phyloP scores from a whole-genome alignment of 2,888 invertebrate species.

The Sphaerophoria rueppellii region DNA sequence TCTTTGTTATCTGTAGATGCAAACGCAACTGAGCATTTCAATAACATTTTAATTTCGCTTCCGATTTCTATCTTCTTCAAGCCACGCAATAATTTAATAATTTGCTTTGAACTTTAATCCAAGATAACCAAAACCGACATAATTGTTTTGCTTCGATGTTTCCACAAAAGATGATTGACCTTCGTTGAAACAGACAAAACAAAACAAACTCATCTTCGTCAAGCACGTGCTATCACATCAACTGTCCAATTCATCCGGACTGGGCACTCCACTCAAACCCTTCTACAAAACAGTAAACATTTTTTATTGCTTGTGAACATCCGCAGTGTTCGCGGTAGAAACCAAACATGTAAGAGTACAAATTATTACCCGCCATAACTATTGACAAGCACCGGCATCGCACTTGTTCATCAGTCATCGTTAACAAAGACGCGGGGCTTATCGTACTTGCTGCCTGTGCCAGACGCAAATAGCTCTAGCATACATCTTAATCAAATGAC shows the following conservation, averaged over 20 bases:
- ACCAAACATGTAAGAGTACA: background rate
- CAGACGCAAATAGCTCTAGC: constrained; percentile 22
- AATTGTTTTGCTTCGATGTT: no score
- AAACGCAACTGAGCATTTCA: background rate
- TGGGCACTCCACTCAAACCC: constrained; percentile 13
- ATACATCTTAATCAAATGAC: constrained; percentile 47
- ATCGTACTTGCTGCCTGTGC: constrained; percentile 23
- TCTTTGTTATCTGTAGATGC: background rate
- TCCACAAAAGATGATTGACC: background rate
- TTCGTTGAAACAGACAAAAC: background rate
- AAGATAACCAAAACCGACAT: no score
- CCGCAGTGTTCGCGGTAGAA: background rate
- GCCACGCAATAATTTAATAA: background rate
- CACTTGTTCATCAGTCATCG: constrained; percentile 41
- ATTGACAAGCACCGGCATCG: constrained; percentile 28
- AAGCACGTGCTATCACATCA: constrained; percentile 18
- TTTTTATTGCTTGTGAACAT: constrained; percentile 7
- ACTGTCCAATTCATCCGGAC: constrained; percentile 14
- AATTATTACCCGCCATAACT: constrained; percentile 15
- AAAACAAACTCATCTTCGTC: constrained; percentile 29
- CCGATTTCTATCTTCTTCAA: constrained; percentile 20
- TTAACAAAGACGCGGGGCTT: constrained; percentile 8
- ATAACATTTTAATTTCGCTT: background rate
- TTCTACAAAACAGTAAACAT: background rate
- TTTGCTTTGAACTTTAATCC: no score